phyloP scores from a whole-genome alignment of 2,113 vertebrate species.

The Clarias macrocephalus region DNA sequence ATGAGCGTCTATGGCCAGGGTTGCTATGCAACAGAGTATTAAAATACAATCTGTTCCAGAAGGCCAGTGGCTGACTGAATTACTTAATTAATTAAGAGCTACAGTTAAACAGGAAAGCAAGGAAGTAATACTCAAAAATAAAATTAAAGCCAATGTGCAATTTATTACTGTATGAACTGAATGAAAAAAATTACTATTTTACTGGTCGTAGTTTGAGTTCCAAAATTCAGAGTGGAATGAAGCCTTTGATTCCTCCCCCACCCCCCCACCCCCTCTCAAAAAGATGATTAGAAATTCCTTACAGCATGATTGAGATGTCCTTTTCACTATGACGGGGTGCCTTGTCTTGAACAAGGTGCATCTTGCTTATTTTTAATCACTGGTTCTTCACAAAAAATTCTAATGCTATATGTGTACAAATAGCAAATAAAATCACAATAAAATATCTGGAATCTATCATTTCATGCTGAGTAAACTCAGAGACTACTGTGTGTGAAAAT shows the following conservation, averaged over 20 bases:
- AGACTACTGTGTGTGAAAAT: too few species aligned
- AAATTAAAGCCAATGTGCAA: not conserved
- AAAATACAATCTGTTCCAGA: constrained; percentile 10
- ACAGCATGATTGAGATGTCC: not conserved
- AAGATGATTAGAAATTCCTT: not conserved
- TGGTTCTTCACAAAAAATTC: too few species aligned
- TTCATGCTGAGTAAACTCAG: too few species aligned
- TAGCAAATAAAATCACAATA: too few species aligned
- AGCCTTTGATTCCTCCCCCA: not conserved
- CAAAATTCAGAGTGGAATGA: not conserved
- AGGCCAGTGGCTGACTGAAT: not conserved
- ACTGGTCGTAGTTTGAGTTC: not conserved
- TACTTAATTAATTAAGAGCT: not conserved
- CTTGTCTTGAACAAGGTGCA: too few species aligned
- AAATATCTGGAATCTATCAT: too few species aligned
- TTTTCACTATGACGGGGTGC: too few species aligned
- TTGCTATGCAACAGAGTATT: constrained; percentile 53
- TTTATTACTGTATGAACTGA: too few species aligned
- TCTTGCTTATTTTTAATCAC: too few species aligned
- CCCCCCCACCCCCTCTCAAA: too few species aligned
- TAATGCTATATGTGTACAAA: too few species aligned
- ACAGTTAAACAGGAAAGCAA: not conserved
- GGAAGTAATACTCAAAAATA: not conserved
- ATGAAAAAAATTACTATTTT: too few species aligned
- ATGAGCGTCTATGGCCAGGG: constrained; percentile 32